Percentiles rank a stretch among this genome's conserved stretches.
These are phyloP conservation scores for Pammene fasciana DNA, from an alignment of 2,888 invertebrate genomes.

Conservation along the genomic window DNA sequence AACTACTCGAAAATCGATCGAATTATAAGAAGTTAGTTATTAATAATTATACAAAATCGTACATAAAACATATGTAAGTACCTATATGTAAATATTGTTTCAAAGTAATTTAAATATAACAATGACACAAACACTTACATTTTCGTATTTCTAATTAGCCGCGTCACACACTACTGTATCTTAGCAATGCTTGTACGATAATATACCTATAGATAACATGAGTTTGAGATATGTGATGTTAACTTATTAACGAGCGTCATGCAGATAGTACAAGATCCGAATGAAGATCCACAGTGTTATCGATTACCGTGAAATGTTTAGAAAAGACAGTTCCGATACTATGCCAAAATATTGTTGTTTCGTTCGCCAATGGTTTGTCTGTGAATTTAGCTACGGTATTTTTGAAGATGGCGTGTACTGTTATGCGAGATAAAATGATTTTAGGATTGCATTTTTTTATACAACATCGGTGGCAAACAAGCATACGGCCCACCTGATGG, in stretches of 20 bases:
- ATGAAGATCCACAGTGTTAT: neutral
- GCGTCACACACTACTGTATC: neutral
- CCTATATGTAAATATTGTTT: neutral
- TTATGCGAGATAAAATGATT: too few species aligned
- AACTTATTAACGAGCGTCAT: neutral
- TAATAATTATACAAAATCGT: too few species aligned
- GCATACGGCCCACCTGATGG: too few species aligned
- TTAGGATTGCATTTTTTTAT: too few species aligned
- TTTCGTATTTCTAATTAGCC: neutral
- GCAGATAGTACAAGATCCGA: conserved; percentile 6
- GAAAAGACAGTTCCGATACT: neutral
- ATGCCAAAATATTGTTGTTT: neutral
- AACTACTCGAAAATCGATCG: too few species aligned
- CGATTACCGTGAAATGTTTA: neutral
- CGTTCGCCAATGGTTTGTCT: neutral
- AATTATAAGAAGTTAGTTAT: too few species aligned
- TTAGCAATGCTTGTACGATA: neutral
- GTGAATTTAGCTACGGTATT: too few species aligned
- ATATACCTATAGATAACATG: neutral
- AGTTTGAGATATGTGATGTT: neutral
- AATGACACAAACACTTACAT: conserved; percentile 9
- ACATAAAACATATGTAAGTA: too few species aligned
- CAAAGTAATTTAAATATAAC: neutral
- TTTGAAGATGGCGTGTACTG: too few species aligned
- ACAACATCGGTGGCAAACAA: too few species aligned